Evolutionary conservation across 2,797 vertebrate species (phyloP).

Genomic region (Numenius phaeopus): DNA sequence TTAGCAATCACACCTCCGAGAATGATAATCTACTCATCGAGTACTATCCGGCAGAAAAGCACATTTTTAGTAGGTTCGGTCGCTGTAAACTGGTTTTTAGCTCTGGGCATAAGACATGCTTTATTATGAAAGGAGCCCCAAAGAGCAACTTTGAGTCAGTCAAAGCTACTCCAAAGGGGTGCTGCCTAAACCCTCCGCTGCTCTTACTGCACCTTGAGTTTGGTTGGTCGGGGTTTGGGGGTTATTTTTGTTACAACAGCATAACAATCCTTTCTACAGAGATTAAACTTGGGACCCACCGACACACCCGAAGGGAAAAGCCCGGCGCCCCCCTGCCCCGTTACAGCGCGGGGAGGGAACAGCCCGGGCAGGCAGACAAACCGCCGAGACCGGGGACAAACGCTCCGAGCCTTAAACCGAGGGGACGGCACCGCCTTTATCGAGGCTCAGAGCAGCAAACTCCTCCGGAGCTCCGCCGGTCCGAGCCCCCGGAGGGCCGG

Average conservation of each 20-base stretch:
- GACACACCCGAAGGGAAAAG: rapidly evolving
- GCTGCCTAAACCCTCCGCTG: rapidly evolving
- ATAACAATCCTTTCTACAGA: not conserved
- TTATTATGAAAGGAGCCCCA: not conserved
- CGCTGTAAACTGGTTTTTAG: not conserved
- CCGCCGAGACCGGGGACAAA: not conserved
- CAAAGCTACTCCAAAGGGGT: not conserved
- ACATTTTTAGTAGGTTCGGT: not conserved
- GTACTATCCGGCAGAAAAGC: not conserved
- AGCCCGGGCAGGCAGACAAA: not conserved
- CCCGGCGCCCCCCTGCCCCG: too few species aligned
- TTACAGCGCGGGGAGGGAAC: too few species aligned
- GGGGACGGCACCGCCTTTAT: rapidly evolving
- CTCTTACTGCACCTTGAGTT: not conserved
- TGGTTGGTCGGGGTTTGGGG: not conserved
- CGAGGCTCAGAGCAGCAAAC: not conserved
- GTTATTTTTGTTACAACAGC: not conserved
- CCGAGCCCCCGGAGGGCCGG: not conserved
- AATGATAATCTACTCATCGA: not conserved
- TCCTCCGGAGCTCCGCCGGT: not conserved
- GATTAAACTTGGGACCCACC: not conserved
- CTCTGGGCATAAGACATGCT: not conserved
- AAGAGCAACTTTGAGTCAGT: not conserved
- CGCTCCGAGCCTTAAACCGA: rapidly evolving
- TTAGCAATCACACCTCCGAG: not conserved